phyloP scores from a whole-genome alignment of 2,113 vertebrate genomes.

The Terrapene triunguis region DNA sequence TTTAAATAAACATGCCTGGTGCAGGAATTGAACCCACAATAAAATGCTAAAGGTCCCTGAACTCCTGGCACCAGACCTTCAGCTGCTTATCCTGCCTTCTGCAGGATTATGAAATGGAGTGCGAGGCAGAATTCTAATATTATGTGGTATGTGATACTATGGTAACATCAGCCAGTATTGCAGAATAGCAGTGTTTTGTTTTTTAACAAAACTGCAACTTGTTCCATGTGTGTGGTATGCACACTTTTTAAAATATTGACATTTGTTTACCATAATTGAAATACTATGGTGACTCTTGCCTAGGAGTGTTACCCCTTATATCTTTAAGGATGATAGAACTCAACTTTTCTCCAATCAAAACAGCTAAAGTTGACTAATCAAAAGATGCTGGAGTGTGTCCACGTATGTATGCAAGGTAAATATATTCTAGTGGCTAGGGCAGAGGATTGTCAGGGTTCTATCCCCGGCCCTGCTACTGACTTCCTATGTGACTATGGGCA shows the following conservation, averaged over 20 bases:
- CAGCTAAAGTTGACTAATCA: slow-evolving; percentile 11
- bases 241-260: slow-evolving; percentile 5
- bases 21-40: slow-evolving; percentile 5
- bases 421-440: neutral
- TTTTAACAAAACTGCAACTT: slow-evolving; percentile 39
- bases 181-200: neutral
- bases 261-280: slow-evolving; percentile 45
- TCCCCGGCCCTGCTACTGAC: neutral
- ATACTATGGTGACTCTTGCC: neutral
- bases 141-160: slow-evolving; percentile 4
- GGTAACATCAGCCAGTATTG: slow-evolving; percentile 43
- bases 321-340: neutral
- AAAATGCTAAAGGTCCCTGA: slow-evolving; percentile 47
- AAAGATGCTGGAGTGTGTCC: neutral
- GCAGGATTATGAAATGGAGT: neutral
- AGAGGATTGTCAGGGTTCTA: neutral
- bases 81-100: slow-evolving; percentile 51
- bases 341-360: neutral
- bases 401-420: slow-evolving; percentile 35
- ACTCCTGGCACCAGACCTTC: slow-evolving; percentile 43
- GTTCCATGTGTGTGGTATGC: neutral
- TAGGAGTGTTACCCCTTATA: slow-evolving; percentile 11
- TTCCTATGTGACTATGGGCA: neutral
- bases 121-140: slow-evolving; percentile 50
- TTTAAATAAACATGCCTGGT: slow-evolving; percentile 41